These are phyloP conservation scores for Pagetopsis macropterus DNA, from an alignment of 2,797 vertebrate species.

Conservation along the genomic window DNA sequence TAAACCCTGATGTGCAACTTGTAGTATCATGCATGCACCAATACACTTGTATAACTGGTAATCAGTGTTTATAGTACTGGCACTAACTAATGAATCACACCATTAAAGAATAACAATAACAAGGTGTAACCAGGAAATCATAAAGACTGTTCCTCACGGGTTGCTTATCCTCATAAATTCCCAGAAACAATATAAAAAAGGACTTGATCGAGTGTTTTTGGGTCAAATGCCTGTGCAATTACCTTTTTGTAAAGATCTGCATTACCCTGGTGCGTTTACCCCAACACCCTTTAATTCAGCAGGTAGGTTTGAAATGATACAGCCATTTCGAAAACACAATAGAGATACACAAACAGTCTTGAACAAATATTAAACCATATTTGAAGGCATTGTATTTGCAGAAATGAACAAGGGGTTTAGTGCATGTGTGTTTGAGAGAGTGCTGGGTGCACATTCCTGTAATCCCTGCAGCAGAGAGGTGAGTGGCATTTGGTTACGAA, in stretches of 20 bases:
- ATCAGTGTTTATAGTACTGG: neutral
- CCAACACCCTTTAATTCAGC: neutral
- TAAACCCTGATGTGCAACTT: too few relatives aligned
- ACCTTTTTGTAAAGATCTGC: neutral
- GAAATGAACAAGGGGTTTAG: neutral
- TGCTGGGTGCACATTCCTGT: conserved; percentile 15
- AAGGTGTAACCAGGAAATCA: too few relatives aligned
- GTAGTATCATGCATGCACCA: neutral
- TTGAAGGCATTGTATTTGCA: neutral
- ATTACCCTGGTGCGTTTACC: neutral
- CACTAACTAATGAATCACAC: neutral
- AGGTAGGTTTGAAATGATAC: neutral
- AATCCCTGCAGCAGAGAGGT: conserved; percentile 17
- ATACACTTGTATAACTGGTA: neutral
- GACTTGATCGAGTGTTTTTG: too few relatives aligned
- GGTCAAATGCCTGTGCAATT: too few relatives aligned
- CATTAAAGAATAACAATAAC: too few relatives aligned
- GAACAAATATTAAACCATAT: neutral
- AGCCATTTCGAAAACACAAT: neutral
- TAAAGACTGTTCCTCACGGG: too few relatives aligned
- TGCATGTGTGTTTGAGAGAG: neutral
- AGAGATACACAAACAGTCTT: neutral
- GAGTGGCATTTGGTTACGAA: neutral
- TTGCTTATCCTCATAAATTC: too few relatives aligned
- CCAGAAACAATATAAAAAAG: too few relatives aligned